Percentiles rank a stretch among this genome's conserved stretches.
Evolutionary conservation across 2,888 invertebrate genomes (phyloP).

Genomic region (Cantharis lateralis): DNA sequence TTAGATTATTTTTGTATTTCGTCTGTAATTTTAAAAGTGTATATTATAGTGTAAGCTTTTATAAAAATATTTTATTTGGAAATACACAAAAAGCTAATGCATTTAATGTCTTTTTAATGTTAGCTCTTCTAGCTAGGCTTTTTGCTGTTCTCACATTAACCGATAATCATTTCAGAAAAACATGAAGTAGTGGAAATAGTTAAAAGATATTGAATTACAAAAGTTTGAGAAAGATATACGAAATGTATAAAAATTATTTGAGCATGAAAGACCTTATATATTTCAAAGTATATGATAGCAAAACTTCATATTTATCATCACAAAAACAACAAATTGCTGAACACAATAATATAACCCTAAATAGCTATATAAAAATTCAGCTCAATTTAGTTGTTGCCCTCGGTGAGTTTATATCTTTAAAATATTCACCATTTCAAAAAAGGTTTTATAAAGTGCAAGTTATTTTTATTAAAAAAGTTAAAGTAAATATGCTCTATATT

Average conservation of each 20-base stretch:
- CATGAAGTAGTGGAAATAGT: neutral
- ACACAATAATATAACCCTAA: neutral
- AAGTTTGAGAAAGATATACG: neutral
- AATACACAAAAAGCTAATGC: neutral
- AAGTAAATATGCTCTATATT: neutral
- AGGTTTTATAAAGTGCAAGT: neutral
- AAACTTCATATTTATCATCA: neutral
- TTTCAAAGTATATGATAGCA: neutral
- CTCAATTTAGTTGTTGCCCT: neutral
- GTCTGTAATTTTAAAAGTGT: neutral
- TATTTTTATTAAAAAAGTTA: neutral
- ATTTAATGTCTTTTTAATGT: neutral
- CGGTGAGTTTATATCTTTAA: neutral
- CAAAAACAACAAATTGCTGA: neutral
- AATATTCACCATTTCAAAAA: neutral
- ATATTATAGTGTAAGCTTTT: neutral
- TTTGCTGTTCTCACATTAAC: neutral
- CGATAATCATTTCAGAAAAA: neutral
- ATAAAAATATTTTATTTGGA: neutral
- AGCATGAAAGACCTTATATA: neutral
- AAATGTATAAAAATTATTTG: neutral
- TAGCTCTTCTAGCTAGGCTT: neutral
- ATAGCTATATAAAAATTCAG: neutral
- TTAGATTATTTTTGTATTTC: neutral
- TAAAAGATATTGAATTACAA: neutral